Base-by-base conservation (phyloP, 2,888 invertebrate species). In the Melieria crassipennis region DNA sequence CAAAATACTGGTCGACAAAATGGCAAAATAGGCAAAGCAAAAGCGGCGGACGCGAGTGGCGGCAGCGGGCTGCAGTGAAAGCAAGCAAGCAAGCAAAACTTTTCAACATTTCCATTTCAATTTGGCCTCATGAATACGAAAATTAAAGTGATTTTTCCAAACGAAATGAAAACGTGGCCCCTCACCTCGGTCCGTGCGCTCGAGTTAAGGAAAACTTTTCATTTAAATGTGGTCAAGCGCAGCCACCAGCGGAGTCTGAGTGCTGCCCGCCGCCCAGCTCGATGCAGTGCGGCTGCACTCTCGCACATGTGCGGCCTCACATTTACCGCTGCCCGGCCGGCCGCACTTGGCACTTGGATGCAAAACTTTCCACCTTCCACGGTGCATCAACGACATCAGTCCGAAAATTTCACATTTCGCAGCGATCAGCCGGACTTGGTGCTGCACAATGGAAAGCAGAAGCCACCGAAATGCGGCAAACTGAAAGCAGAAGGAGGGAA, bases 21-120 rank as follows among this genome's bases (percentile, higher is more conserved):
- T 30, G 30, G 30, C 30, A 30, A 30, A 30, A 30, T 30, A 30
- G 30, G 30, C 60, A 52, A 55, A 55, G 50, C 4, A 52, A n/a
- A 60, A 4, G 16, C n/a, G 6, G 11, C 7, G 55, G 57, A 65
- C 47, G 58, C 43, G 9, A 57, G 13, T 57, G 13, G 30, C 30
- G 42, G 56, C 16, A 65, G 48, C 58, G 30, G 30, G 45, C 7
- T 52, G 58, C 7, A 60, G 67, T 50, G 42, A 16, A 67, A 60
- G 46, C 60, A 67, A 13, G 60, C 60, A 67, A 13, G 60, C 30
- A 30, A 52, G 50, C 48, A 61, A 62, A 69, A 69, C 69, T 69
- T 69, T 63, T 69, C 55, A 69, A 43, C 71, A 67, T 72, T 68
- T 72, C 69, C 69, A 72, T 72, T 72, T 72, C 68, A 72, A 72